phyloP scores from a whole-genome alignment of 2,888 invertebrate genomes.

The Eurois occulta region DNA sequence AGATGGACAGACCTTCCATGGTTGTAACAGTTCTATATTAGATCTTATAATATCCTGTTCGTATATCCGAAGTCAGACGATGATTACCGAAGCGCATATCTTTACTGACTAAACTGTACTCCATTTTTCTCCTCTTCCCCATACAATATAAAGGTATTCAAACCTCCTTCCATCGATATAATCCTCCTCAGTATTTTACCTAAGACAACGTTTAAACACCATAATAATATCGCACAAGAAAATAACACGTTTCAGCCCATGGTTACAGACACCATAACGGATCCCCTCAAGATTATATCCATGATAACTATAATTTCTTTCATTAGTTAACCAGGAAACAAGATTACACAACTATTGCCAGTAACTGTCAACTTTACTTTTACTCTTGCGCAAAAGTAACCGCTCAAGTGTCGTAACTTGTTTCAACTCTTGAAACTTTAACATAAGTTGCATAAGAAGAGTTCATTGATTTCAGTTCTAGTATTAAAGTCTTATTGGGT shows the following conservation, averaged over 20 bases:
- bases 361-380: constrained; percentile 54
- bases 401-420: constrained; percentile 46
- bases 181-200: background rate
- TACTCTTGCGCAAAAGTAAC: constrained; percentile 51
- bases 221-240: background rate
- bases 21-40: background rate
- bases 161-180: background rate
- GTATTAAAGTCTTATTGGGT: constrained; percentile 19
- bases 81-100: background rate
- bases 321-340: constrained; percentile 57
- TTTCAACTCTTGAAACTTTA: constrained; percentile 39
- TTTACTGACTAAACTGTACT: background rate
- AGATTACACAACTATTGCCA: constrained; percentile 41
- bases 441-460: constrained; percentile 51
- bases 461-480: constrained; percentile 52
- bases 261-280: constrained; percentile 1
- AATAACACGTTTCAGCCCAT: constrained; percentile 11
- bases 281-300: constrained; percentile 17
- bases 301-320: constrained; percentile 53
- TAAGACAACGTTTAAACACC: background rate
- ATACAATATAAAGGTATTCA: background rate
- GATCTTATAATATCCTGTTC: background rate
- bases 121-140: background rate
- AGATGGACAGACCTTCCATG: background rate
- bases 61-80: background rate